A percentile compares a stretch with the other conserved stretches of the same genome.
Evolutionary conservation across 2,888 invertebrate species (phyloP).

Genomic region (Anaspis maculata): DNA sequence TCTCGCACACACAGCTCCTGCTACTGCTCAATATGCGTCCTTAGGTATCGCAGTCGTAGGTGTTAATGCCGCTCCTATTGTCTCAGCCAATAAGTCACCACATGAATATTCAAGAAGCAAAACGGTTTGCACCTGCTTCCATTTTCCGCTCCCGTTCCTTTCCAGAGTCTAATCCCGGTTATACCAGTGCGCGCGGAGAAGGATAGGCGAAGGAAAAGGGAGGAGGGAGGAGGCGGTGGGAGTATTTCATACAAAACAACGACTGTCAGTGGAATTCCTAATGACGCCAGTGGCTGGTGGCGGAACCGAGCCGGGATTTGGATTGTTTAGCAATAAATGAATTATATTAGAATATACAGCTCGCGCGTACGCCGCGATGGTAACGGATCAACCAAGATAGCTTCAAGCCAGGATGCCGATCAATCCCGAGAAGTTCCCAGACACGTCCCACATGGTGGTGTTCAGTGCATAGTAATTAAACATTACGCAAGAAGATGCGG

Average conservation of each 20-base stretch:
- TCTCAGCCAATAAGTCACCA: conserved; percentile 29
- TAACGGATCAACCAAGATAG: too few species aligned
- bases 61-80: conserved; percentile 25
- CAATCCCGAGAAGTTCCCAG: too few species aligned
- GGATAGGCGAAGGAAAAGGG: too few species aligned
- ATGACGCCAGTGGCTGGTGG: too few species aligned
- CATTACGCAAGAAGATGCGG: too few species aligned
- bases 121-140: conserved; percentile 29
- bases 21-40: conserved; percentile 20
- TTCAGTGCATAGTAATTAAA: too few species aligned
- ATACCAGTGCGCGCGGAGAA: too few species aligned
- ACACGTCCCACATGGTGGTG: too few species aligned
- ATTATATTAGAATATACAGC: conserved; percentile 1
- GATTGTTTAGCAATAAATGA: conserved; percentile 2
- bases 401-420: too few species aligned
- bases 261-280: conserved; percentile 5
- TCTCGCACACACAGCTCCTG: conserved; percentile 1
- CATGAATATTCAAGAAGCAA: conserved; percentile 31
- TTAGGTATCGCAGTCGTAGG: conserved; percentile 21
- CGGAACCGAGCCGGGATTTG: conserved; percentile 9
- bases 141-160: conserved; percentile 10
- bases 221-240: conserved; percentile 3
- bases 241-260: conserved; percentile 4
- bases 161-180: conserved; percentile 7
- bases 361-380: neutral